Base-by-base conservation (phyloP, 2,113 vertebrate genomes). In the Dasyornis broadbenti region DNA sequence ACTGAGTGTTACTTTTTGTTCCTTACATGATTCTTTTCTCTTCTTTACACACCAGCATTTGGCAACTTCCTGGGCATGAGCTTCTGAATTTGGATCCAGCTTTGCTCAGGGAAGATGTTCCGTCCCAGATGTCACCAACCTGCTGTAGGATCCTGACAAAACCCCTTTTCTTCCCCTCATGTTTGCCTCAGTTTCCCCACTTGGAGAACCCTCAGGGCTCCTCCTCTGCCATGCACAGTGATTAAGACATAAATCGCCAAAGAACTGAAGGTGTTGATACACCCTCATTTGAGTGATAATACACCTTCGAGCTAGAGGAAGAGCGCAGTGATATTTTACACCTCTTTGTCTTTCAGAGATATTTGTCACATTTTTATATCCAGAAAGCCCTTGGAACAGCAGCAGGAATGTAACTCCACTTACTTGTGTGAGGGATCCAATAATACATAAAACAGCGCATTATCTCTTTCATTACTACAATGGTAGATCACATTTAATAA, bases 81-180 rank as follows among this genome's bases (percentile, higher is more conserved):
- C 13, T 64, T 86, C 64, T 78, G 64, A 75, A 64, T 30, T 49
- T 37, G 17, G 37, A 53, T 11, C 76, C 30, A 8, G 13, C 24
- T 37, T 40, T 2, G 1, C 7, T 24, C 15, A 13, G 24, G 42
- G 37, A 50, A 42, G 12, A 10, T 20, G 9, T 4, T 47, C 44
- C 64, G 15, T 28, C 42, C 18, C 15, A 7, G 4, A 5, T 24
- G 23, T 33, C 64, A 40, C 31, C 33, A 27, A 4, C 17, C 15
- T 8, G 1, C 20, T 19, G 6, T 6, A 23, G 9, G 2, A 59
- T 31, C 22, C 37, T 1, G 1, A 50, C 1, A 6, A 64, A 76
- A 27, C 6, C 9, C 4, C 49, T 69, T 56, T 61, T 23, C 31
- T 78, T 91, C 28, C 26, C 6, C 14, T 70, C 50, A 10, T 0